Evolutionary conservation across 2,797 vertebrate genomes (phyloP).

Genomic region (Pseudotriccus pelzelni): DNA sequence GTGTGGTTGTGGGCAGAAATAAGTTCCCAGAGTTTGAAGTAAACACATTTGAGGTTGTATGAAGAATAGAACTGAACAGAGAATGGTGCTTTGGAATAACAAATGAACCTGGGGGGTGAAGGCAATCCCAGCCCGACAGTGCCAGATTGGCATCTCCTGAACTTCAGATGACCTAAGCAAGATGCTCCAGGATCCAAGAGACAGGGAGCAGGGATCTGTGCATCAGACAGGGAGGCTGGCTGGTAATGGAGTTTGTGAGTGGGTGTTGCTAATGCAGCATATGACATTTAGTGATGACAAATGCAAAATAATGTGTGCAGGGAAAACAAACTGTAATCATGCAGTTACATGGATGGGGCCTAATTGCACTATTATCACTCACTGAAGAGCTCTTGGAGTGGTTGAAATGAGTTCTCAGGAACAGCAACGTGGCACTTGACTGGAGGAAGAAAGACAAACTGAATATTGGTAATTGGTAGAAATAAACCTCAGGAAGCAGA

Average conservation of each 20-base stretch:
- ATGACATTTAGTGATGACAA: conserved; percentile 14
- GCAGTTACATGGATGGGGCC: conserved; percentile 7
- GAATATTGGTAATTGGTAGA: background rate
- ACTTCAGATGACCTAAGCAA: background rate
- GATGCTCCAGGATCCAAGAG: background rate
- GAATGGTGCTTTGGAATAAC: background rate
- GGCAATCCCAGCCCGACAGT: background rate
- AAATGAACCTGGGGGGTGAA: background rate
- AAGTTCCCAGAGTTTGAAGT: background rate
- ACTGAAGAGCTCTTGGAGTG: conserved; percentile 14
- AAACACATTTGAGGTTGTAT: background rate
- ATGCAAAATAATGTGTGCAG: conserved; percentile 2
- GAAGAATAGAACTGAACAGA: background rate
- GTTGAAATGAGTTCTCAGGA: background rate
- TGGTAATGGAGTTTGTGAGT: background rate
- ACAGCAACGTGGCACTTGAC: background rate
- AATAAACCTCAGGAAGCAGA: background rate
- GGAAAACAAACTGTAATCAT: conserved; percentile 30
- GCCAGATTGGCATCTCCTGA: background rate
- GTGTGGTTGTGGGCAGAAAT: background rate
- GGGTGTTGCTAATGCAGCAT: background rate
- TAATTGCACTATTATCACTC: conserved; percentile 34
- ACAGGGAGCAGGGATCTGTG: background rate
- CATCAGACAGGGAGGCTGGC: background rate
- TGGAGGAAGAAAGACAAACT: background rate